phyloP scores from a whole-genome alignment of 2,113 vertebrate species.

The Oxyura jamaicensis region DNA sequence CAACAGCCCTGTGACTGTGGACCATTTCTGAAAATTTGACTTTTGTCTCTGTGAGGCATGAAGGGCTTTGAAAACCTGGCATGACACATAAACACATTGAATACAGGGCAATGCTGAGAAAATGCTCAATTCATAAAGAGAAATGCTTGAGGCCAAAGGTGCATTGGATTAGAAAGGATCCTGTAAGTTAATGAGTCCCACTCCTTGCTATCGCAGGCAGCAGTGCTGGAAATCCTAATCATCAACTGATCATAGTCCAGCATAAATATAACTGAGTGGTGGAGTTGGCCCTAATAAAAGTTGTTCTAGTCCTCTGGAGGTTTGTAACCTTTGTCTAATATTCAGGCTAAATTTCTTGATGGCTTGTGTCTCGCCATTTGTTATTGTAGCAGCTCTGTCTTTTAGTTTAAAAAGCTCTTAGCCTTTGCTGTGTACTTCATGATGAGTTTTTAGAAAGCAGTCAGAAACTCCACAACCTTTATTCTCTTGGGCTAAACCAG shows the following conservation, averaged over 20 bases:
- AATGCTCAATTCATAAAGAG: not conserved
- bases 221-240: not conserved
- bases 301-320: not conserved
- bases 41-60: fast-evolving
- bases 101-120: not conserved
- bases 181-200: not conserved
- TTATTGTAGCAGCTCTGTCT: not conserved
- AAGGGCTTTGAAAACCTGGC: not conserved
- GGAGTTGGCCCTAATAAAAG: not conserved
- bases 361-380: not conserved
- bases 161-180: not conserved
- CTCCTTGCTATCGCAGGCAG: not conserved
- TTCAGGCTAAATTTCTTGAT: conserved; percentile 16
- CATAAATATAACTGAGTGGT: not conserved
- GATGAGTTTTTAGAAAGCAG: conserved; percentile 5
- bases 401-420: conserved; percentile 4
- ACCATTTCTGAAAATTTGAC: not conserved
- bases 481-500: conserved; percentile 1
- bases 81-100: not conserved
- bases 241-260: not conserved
- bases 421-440: not conserved
- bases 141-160: not conserved
- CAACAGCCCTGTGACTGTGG: not conserved
- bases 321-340: conserved; percentile 16
- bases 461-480: not conserved